phyloP scores from a whole-genome alignment of 2,797 vertebrate species.

The Gallinago solitaria region DNA sequence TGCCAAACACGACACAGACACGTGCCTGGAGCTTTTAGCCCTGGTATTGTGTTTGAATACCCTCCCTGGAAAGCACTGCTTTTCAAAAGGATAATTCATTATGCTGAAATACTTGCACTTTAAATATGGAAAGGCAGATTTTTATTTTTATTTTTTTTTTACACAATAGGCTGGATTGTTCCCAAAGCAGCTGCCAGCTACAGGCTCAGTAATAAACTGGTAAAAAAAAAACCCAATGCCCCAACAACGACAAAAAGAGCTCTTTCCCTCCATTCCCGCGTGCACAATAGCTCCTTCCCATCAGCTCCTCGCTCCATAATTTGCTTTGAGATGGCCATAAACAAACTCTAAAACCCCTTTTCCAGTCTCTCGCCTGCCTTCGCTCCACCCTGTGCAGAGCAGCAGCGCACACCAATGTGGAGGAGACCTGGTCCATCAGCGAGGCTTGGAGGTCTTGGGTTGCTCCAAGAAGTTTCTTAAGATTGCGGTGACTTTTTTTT shows the following conservation, averaged over 20 bases:
- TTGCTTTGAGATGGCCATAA: background rate
- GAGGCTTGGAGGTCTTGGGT: fast-evolving
- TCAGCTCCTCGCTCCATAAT: background rate
- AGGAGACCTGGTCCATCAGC: fast-evolving
- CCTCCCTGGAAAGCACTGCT: background rate
- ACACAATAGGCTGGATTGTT: background rate
- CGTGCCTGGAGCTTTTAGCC: fast-evolving
- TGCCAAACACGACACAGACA: fast-evolving
- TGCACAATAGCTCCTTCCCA: background rate
- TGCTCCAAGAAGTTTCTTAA: background rate
- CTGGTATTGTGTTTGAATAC: background rate
- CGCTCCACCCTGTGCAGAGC: fast-evolving
- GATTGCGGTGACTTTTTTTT: fast-evolving
- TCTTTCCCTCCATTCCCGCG: background rate
- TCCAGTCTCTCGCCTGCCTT: background rate
- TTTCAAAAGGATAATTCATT: background rate
- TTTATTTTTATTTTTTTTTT: background rate
- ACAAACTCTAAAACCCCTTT: background rate
- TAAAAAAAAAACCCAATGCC: no score
- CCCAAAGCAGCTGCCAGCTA: background rate
- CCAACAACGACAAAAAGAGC: background rate
- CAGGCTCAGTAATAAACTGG: background rate
- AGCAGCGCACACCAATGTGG: fast-evolving
- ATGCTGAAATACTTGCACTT: slow-evolving; percentile 51
- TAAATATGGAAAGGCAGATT: background rate